Percentiles rank a stretch among this genome's conserved stretches.
Conservation (phyloP, 2,888 invertebrate genomes). For the Drosophila kuntzei region DNA sequence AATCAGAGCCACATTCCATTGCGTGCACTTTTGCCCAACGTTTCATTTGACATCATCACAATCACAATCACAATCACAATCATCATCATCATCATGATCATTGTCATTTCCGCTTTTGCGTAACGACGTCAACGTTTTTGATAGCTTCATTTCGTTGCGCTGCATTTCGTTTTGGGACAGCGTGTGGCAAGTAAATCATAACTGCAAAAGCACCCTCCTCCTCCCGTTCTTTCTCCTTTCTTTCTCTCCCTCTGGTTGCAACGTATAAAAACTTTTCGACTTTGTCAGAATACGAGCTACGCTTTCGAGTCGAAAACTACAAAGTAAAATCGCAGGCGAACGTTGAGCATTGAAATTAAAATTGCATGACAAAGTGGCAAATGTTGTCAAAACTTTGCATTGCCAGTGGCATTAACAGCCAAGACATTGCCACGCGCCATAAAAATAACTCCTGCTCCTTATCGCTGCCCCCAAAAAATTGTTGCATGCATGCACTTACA, state of each 20-base stretch:
- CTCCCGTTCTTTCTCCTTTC: neutral
- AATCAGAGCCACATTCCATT: slow-evolving; percentile 51
- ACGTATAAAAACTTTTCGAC: slow-evolving; percentile 74
- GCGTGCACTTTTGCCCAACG: slow-evolving; percentile 36
- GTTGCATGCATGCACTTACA: slow-evolving; percentile 45
- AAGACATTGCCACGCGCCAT: slow-evolving; percentile 34
- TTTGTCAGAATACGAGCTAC: slow-evolving; percentile 73
- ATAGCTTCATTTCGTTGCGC: slow-evolving; percentile 77
- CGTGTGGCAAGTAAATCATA: slow-evolving; percentile 73
- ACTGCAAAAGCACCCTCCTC: slow-evolving; percentile 30
- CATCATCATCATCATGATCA: slow-evolving; percentile 52
- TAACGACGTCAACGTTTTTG: slow-evolving; percentile 78
- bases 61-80: slow-evolving; percentile 13
- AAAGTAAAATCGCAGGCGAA: slow-evolving; percentile 66
- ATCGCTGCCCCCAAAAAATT: neutral
- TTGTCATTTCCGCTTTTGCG: slow-evolving; percentile 80
- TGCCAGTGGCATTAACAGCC: slow-evolving; percentile 44
- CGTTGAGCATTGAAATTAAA: slow-evolving; percentile 65
- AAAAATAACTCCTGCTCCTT: slow-evolving; percentile 1
- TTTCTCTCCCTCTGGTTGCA: slow-evolving; percentile 5
- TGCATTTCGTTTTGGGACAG: slow-evolving; percentile 60
- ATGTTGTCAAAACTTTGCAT: slow-evolving; percentile 77
- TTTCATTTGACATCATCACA: slow-evolving; percentile 62
- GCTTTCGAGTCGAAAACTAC: slow-evolving; percentile 49
- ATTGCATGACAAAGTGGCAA: slow-evolving; percentile 80